A percentile compares a stretch with the other conserved stretches of the same genome.
These are phyloP conservation scores for Hipposideros armiger DNA, from an alignment of 2,113 vertebrate species.

Conservation along the genomic window DNA sequence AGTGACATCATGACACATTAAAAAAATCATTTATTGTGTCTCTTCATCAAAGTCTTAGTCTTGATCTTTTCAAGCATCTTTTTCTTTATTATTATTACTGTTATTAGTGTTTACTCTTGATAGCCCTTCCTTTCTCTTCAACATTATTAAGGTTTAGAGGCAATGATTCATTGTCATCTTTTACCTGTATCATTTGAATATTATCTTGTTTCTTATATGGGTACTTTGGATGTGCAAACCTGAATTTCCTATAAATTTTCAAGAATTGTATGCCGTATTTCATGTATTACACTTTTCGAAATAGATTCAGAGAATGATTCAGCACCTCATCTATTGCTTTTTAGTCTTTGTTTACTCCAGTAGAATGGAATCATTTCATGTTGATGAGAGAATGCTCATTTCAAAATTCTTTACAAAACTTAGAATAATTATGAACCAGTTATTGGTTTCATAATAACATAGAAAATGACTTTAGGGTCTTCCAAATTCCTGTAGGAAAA, in stretches of 20 bases:
- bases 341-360: neutral
- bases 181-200: neutral
- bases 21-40: neutral
- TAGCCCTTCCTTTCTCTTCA: neutral
- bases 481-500: neutral
- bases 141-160: neutral
- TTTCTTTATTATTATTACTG: neutral
- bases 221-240: neutral
- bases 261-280: neutral
- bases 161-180: neutral
- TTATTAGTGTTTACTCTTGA: neutral
- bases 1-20: neutral
- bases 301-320: neutral
- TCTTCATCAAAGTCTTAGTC: neutral
- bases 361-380: neutral
- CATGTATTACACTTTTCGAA: neutral
- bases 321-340: neutral
- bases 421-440: neutral
- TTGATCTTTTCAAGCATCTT: neutral
- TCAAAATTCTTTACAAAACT: neutral
- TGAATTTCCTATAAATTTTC: constrained; percentile 25
- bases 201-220: neutral
- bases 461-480: neutral
- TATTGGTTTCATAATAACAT: neutral
- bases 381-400: neutral